A percentile compares a stretch with the other conserved stretches of the same genome.
Evolutionary conservation across 1,140 invertebrate species (phyloP).

Genomic region (Trichomalopsis sarcophagae): DNA sequence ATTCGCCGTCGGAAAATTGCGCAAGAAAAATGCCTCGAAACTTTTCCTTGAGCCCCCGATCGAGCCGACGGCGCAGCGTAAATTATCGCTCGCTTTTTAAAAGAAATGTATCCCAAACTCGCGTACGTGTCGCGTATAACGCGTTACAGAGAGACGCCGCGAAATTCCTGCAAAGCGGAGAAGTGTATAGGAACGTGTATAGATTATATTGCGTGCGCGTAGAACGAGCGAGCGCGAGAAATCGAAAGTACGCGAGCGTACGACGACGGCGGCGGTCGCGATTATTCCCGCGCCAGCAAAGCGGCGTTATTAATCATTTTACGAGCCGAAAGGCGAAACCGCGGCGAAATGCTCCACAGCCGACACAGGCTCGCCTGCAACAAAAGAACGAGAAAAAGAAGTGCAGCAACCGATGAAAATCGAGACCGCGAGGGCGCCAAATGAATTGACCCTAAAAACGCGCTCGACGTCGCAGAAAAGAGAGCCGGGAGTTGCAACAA

Average conservation of each 20-base stretch:
- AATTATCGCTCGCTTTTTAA: no score
- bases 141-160: no score
- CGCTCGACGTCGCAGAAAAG: constrained; percentile 33
- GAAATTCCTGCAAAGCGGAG: not conserved
- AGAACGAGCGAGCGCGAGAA: not conserved
- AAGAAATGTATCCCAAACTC: not conserved
- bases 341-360: constrained; percentile 43
- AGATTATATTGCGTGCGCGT: no score
- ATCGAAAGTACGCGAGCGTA: constrained; percentile 32
- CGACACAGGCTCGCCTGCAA: not conserved
- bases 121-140: no score
- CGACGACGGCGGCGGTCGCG: not conserved
- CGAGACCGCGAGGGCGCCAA: constrained; percentile 37
- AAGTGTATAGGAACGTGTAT: no score
- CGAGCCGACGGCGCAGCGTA: no score
- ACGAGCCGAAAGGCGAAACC: constrained; percentile 51
- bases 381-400: constrained; percentile 8
- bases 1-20: not conserved
- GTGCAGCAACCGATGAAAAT: constrained; percentile 48
- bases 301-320: constrained; percentile 51
- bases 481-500: constrained; percentile 22
- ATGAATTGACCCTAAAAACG: constrained; percentile 45
- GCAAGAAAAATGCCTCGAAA: no score
- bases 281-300: constrained; percentile 15
- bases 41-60: no score